Base-by-base conservation (phyloP, 2,888 invertebrate genomes). In the Gonocerus acuteangulatus region DNA sequence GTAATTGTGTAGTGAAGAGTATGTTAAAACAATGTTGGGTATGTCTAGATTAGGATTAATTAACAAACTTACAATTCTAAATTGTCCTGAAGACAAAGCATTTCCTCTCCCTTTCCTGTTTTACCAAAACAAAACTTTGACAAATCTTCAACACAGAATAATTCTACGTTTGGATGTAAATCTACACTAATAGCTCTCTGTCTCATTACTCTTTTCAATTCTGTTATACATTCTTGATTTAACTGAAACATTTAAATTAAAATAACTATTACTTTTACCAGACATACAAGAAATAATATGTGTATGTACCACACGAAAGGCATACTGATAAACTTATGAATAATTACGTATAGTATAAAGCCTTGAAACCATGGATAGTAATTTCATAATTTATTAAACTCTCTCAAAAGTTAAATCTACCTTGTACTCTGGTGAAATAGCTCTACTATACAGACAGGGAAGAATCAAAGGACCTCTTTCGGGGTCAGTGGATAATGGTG, bases 141-240 rank as follows among this genome's bases (percentile, higher is more conserved):
- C 18, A 99, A 79, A 70, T 96, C 95, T 65, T 83, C 82, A 19
- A 97, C 78, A 72, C 99, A 99, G 36, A 80, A 81, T 70, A 89
- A 87, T 76, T 96, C 96, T 49, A 99, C 86, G 75, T 95, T 91
- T 1, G 97, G 97, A 70, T 94, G 85, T 42, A 99, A 79, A 72
- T 95, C 90, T 1, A 97, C 95, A 71, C 89, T 90, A 6, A 89
- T 80, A 1, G 97, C 95, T 65, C 97, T 80, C 73, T 93, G 90
- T 27, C 91, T 81, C 92, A 99, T 94, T 0, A 95, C 90, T 65
- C 93, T 82, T 68, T 86, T 84, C 2, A 97, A 86, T 76, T 97
- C 92, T 66, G 84, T 81, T 66, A 83, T 62, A 70, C 84, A 84
- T 19, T 74, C 73, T 39, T 71, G 69, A 48, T 74, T 74, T 51